Base-by-base conservation (phyloP, 2,113 vertebrate species). In the Aldabrachelys gigantea region DNA sequence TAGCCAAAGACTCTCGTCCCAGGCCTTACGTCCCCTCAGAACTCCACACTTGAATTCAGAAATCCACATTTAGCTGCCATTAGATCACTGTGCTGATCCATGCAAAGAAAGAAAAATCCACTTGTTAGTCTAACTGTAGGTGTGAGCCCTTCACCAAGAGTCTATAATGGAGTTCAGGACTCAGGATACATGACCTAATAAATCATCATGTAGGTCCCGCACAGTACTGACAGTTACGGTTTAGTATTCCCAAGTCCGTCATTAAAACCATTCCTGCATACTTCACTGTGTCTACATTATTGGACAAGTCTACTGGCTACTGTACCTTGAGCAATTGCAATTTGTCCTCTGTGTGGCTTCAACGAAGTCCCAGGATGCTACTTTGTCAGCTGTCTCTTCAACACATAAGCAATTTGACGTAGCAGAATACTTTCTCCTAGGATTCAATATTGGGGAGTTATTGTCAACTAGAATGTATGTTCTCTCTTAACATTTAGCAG, bases 311-410 rank as follows among this genome's bases (percentile, higher is more conserved):
- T 94, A 94, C 94, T 91, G 88, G 95, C 84, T 82, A 49, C 86
- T 11, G 62, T 98, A 99, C 99, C 99, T 99, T 91, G 98, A 99
- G 98, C 99, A 99, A 98, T 98, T 99, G 98, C 99, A 99, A 97
- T 97, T 98, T 92, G 99, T 99, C 98, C 99, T 99, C 94, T 99
- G 98, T 1, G 99, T 99, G 92, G 98, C 98, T 98, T 99, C 99
- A 82, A 99, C 99, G 97, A 99, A 99, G 97, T 99, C 99, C 99
- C 99, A 99, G 88, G 98, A 97, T 95, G 98, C 98, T 79, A 98
- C 94, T 98, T 99, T 99, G 90, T 99, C 98, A 57, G 93, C 91
- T 82, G 96, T 97, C 91, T 99, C 99, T 69, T 99, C 99, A 88
- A 99, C 99, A 96, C 98, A 99, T 38, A 99, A 97, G 97, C 99